Conservation (phyloP, 2,113 vertebrate species). For the Setophaga petechia region DNA sequence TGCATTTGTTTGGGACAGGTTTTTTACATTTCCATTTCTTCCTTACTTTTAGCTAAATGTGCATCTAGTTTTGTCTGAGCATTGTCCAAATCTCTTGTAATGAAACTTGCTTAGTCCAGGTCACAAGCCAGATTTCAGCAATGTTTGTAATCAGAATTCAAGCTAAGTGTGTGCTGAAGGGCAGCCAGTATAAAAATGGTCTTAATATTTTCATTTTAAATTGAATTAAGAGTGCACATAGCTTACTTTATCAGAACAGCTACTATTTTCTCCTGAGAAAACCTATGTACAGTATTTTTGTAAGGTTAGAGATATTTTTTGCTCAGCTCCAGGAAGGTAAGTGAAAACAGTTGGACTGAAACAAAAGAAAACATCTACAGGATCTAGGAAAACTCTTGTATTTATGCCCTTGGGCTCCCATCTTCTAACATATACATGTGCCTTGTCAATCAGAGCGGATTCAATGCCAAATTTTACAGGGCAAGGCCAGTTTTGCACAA, state of each 20-base stretch:
- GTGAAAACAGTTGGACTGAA: conserved; percentile 15
- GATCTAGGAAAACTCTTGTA: neutral
- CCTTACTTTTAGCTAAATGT: neutral
- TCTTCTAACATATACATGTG: neutral
- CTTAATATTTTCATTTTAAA: conserved; percentile 20
- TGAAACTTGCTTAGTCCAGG: neutral
- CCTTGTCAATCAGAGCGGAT: neutral
- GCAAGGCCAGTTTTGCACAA: neutral
- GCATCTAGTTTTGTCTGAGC: neutral
- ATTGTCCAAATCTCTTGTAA: neutral
- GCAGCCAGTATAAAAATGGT: neutral
- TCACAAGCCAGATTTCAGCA: neutral
- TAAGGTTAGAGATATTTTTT: neutral
- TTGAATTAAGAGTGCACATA: neutral
- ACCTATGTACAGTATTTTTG: neutral
- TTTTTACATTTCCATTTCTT: neutral
- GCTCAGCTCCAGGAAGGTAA: neutral
- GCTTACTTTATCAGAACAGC: neutral
- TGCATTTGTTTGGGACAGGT: neutral
- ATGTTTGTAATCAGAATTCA: conserved; percentile 7
- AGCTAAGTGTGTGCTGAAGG: neutral
- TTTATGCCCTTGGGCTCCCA: neutral
- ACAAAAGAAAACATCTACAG: neutral
- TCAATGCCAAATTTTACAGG: neutral
- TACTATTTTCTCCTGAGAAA: conserved; percentile 27